Evolutionary conservation across 1,140 invertebrate species (phyloP), one percentile per base, ranked within the genome.

Genomic region (Drosophila pachea): DNA sequence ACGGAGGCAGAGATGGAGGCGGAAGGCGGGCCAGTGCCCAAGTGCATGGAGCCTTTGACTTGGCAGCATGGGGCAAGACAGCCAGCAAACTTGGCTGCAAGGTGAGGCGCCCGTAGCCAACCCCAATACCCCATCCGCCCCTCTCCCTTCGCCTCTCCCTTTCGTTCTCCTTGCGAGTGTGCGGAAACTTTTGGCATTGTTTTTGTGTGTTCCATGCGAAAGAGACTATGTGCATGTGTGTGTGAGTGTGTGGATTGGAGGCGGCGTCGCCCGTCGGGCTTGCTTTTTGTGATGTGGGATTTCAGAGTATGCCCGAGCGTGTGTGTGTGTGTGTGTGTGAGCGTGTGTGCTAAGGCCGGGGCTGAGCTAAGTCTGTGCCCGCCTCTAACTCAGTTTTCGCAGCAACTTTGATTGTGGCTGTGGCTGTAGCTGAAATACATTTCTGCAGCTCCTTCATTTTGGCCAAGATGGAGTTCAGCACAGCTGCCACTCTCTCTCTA

Each of bases 321-420:
- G 43, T 52, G n/a, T 61, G 14, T 48, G 12, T 49, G 40, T 52
- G 43, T 58, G 29, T 71, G 59, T 74, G 49, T 65, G 50, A 63
- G 43, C 43, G 60, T 74, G 63, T 50, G 69, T 50, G 31, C 11
- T 66, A 59, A 61, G 58, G 45, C 55, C 67, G 79, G 79, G 76
- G 76, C 79, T 81, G 81, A 81, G 81, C 81, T 66, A 73, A 86
- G 74, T 74, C 81, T 86, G 67, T 68, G 65, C 81, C 43, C 61
- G 52, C 56, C 54, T 68, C 49, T 56, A 68, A 49, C 76, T 60
- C 29, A 69, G 49, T 69, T 54, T 74, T 74, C 45, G 55, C 61
- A 79, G 67, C 74, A 86, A 86, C 81, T 86, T 86, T 86, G 81
- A 86, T 86, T 86, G 81, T 86, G 81, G 82, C 76, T 79, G 76